Evolutionary conservation across 1,140 invertebrate genomes (phyloP).

Genomic region (Drosophila carrolli): DNA sequence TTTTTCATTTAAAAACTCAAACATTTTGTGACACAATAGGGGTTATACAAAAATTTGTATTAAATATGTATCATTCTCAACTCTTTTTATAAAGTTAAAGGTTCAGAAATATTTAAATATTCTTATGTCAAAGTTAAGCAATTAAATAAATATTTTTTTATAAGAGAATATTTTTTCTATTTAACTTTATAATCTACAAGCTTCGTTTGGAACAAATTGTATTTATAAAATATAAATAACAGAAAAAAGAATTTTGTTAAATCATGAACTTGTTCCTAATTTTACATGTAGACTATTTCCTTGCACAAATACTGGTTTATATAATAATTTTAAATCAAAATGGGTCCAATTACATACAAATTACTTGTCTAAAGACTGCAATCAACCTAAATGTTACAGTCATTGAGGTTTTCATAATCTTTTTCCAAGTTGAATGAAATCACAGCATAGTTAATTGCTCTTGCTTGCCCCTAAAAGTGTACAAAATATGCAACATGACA

Average conservation of each 20-base stretch:
- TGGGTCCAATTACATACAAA: too few species aligned
- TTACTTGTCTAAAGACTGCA: not conserved
- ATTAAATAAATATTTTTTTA: too few species aligned
- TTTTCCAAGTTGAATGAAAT: constrained; percentile 14
- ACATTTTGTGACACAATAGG: not conserved
- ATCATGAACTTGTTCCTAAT: too few species aligned
- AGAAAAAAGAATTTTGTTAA: too few species aligned
- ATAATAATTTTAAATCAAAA: too few species aligned
- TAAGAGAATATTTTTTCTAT: too few species aligned
- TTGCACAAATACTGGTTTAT: too few species aligned
- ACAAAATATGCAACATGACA: constrained; percentile 28
- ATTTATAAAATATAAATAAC: too few species aligned
- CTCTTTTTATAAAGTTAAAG: not conserved
- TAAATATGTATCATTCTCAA: not conserved
- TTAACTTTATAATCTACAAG: too few species aligned
- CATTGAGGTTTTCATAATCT: not conserved
- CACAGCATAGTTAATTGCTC: constrained; percentile 42
- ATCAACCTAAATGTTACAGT: too few species aligned
- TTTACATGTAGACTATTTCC: too few species aligned
- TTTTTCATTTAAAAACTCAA: not conserved
- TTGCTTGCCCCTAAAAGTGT: constrained; percentile 29
- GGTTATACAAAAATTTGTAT: not conserved
- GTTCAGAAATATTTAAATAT: not conserved
- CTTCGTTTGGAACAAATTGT: too few species aligned
- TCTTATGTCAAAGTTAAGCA: not conserved